Conservation (phyloP, 2,888 invertebrate species). For the Hesperia comma region DNA sequence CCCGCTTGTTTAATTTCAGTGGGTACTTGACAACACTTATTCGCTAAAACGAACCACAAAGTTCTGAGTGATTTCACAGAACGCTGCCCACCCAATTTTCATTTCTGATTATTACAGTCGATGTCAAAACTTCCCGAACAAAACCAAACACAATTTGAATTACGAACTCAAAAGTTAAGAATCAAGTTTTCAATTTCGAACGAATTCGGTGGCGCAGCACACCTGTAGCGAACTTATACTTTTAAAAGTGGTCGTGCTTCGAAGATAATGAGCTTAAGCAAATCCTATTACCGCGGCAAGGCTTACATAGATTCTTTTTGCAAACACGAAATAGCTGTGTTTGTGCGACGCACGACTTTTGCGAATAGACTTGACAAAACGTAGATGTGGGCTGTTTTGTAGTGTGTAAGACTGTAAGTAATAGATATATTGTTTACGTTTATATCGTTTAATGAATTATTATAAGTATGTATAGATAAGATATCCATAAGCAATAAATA, state of each 20-base stretch:
- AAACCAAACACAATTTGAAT: slow-evolving; percentile 38
- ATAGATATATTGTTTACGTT: too few relatives aligned
- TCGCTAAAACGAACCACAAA: slow-evolving; percentile 14
- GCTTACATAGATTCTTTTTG: slow-evolving; percentile 43
- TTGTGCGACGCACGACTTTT: slow-evolving; percentile 35
- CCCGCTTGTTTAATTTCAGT: slow-evolving; percentile 10
- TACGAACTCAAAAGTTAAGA: slow-evolving; percentile 24
- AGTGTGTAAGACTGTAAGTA: too few relatives aligned
- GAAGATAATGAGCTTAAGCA: slow-evolving; percentile 49
- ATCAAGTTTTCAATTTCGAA: slow-evolving; percentile 25
- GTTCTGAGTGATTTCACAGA: slow-evolving; percentile 33
- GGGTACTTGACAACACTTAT: slow-evolving; percentile 23
- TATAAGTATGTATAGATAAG: too few relatives aligned
- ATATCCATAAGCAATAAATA: too few relatives aligned
- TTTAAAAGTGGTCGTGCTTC: slow-evolving; percentile 34
- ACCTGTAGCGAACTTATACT: slow-evolving; percentile 37
- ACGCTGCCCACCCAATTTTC: slow-evolving; percentile 32
- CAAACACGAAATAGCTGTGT: slow-evolving; percentile 37
- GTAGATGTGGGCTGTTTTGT: slow-evolving; percentile 6
- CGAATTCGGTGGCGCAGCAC: slow-evolving; percentile 23
- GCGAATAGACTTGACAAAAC: neutral
- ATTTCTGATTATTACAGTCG: slow-evolving; percentile 35
- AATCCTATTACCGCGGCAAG: slow-evolving; percentile 48
- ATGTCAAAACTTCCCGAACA: slow-evolving; percentile 37
- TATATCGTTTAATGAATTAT: too few relatives aligned